These are phyloP conservation scores for Cataglyphis altisquamis DNA, from an alignment of 2,888 invertebrate genomes.

Conservation along the genomic window DNA sequence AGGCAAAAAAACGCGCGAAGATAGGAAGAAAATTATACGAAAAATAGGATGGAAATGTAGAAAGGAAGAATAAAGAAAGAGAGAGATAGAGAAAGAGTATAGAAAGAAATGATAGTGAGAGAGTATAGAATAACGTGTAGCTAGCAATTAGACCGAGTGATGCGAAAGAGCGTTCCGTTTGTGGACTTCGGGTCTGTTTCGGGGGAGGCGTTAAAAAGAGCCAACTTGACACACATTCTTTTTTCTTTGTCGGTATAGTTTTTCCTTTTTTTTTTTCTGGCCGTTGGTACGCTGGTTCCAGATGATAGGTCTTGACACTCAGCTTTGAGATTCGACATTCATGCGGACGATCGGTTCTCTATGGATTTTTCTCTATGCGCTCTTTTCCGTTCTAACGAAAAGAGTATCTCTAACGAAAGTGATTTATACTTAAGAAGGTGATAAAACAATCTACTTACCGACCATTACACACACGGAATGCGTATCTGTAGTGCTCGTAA, in stretches of 20 bases:
- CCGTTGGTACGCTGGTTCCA: constrained; percentile 60
- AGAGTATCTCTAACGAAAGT: neutral
- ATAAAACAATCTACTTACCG: constrained; percentile 11
- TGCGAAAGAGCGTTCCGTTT: constrained; percentile 71
- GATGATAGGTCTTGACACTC: neutral
- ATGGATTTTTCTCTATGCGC: neutral
- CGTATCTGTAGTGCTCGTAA: neutral
- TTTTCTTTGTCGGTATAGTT: constrained; percentile 30
- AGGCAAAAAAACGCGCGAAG: constrained; percentile 2
- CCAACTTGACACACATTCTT: constrained; percentile 65
- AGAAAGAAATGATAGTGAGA: constrained; percentile 43
- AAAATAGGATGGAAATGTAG: constrained; percentile 29
- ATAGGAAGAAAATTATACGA: neutral
- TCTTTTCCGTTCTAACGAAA: constrained; percentile 1
- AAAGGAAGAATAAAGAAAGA: constrained; percentile 33
- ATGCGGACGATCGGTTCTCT: neutral
- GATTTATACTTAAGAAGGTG: neutral
- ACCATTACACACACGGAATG: neutral
- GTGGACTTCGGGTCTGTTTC: constrained; percentile 66
- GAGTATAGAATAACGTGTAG: constrained; percentile 52
- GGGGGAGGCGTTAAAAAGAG: constrained; percentile 69
- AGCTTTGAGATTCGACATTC: neutral
- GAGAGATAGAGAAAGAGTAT: constrained; percentile 39
- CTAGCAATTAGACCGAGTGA: constrained; percentile 65
- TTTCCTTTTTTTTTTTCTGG: constrained; percentile 61